Base-by-base conservation (phyloP, 2,888 invertebrate genomes). In the Drosophila borealis region DNA sequence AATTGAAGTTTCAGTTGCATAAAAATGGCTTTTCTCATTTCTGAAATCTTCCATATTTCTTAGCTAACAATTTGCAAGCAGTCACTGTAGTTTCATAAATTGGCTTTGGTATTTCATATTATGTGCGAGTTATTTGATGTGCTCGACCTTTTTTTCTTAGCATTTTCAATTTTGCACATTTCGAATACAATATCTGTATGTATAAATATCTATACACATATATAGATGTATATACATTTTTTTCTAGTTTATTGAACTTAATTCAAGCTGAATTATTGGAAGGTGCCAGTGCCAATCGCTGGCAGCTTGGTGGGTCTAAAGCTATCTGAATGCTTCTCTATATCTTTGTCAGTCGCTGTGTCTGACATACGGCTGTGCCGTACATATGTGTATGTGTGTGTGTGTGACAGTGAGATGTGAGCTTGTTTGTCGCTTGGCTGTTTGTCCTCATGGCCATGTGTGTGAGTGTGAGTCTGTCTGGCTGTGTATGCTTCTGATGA, bases 381-480 rank as follows among this genome's bases (percentile, higher is more conserved):
- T 33, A 25, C 33, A 39, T 46, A 62, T 69, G 63, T 50, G 63
- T 50, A 53, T 54, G 50, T 45, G 54, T 67, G 48, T 78, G 70
- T 63, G 61, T 70, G 69, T 81, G 74, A 83, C 82, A 77, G 75
- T 88, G 83, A 82, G 84, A 85, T 82, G 88, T 84, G 80, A 71
- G 77, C 79, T 81, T 86, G 78, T 85, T 77, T 80, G 87, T 84
- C 80, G 80, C 73, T 77, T 75, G 68, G 71, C 70, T 88, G 72
- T 70, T 71, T 81, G 77, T 54, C 29, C 71, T 64, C 44, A 57
- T 56, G 48, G 59, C 61, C 62, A 48, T 60, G 48, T 55, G 45
- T 53, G 34, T 68, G 56, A 46, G 49, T 49, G 42, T 49, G 48
- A 59, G 60, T 14, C n/a, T 10, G 39, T n/a, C 13, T 8, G 34